Base-by-base conservation (phyloP, 2,888 invertebrate genomes). In the Boloria euphrosyne region DNA sequence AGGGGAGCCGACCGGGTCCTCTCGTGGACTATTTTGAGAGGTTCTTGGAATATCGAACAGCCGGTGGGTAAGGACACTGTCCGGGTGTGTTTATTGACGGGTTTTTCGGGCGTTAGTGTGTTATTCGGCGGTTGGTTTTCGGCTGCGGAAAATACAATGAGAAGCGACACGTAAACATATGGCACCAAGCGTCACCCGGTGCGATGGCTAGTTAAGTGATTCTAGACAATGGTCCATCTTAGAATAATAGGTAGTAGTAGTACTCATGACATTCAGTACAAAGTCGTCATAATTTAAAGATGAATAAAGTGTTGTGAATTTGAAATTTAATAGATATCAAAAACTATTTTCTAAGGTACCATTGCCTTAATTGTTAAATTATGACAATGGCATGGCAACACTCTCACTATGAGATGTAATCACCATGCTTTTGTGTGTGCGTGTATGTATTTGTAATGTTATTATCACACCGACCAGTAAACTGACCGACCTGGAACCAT, bases 1-100 rank as follows among this genome's bases (percentile, higher is more conserved):
- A 95, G 84, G 70, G 95, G 95, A 81, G 95, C 94, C 78, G 95
- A 95, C 81, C 95, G 92, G 72, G 95, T 95, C 82, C 95, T 93
- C 84, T 94, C 95, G 86, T 95, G 95, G 72, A 81, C 82, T 55
- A 91, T 87, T 78, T 83, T 85, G 72, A 86, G 77, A 13, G 88
- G 85, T 71, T 89, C 90, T 78, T 82, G 84, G 80, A 83, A 86
- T 60, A 83, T 71, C 52, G 84, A 79, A 72, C 84, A 88, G 4
- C 89, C 90, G 70, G 84, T 81, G 57, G 91, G 91, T 68, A 91
- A 77, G 5, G 91, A 91, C 62, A 83, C 88, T 31, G 91, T 89
- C 58, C 91, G 81, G 70, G 89, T 86, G 74, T 92, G 91, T 77
- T 86, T 87, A 73, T 85, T 82, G 71, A 82, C 86, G 69, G 78